Percentiles rank a stretch among this genome's conserved stretches.
Evolutionary conservation across 2,113 vertebrate genomes (phyloP).

Genomic region (Synchiropus splendidus): DNA sequence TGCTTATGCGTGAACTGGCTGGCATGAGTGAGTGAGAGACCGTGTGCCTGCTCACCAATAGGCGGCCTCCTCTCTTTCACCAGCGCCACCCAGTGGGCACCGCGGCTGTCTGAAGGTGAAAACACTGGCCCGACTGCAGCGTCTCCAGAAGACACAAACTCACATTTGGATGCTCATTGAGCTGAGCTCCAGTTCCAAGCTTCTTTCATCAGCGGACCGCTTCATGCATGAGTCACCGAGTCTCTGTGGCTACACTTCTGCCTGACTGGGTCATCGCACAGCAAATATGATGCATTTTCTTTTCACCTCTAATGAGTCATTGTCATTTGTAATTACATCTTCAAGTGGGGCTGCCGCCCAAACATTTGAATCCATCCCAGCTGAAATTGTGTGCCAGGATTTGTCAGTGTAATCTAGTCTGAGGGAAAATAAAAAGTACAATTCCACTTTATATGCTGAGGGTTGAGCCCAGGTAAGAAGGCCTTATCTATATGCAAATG

Average conservation of each 20-base stretch:
- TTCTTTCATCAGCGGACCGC: slow-evolving; percentile 17
- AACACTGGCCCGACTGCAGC: too few relatives aligned
- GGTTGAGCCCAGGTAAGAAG: slow-evolving; percentile 62
- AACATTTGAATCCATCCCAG: slow-evolving; percentile 36
- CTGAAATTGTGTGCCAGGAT: slow-evolving; percentile 33
- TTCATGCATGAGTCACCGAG: slow-evolving; percentile 31
- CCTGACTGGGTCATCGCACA: slow-evolving; percentile 30
- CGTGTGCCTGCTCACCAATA: too few relatives aligned
- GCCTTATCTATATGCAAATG: slow-evolving; percentile 75
- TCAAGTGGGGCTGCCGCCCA: slow-evolving; percentile 24
- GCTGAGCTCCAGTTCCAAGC: slow-evolving; percentile 2
- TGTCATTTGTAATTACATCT: slow-evolving; percentile 49
- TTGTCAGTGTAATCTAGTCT: slow-evolving; percentile 38
- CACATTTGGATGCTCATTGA: slow-evolving; percentile 3
- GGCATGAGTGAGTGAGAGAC: too few relatives aligned
- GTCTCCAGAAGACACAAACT: slow-evolving; percentile 1
- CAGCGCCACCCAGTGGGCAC: too few relatives aligned
- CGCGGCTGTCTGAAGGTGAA: too few relatives aligned
- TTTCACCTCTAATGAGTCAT: slow-evolving; percentile 35
- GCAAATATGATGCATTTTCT: slow-evolving; percentile 21
- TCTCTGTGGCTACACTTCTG: slow-evolving; percentile 10
- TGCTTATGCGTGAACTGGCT: too few relatives aligned
- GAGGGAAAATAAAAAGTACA: slow-evolving; percentile 27
- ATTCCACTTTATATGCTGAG: slow-evolving; percentile 67
- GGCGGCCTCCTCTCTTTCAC: too few relatives aligned